Percentiles rank a stretch among this genome's conserved stretches.
Evolutionary conservation across 2,797 vertebrate species (phyloP).

Genomic region (Cebuella pygmaea): DNA sequence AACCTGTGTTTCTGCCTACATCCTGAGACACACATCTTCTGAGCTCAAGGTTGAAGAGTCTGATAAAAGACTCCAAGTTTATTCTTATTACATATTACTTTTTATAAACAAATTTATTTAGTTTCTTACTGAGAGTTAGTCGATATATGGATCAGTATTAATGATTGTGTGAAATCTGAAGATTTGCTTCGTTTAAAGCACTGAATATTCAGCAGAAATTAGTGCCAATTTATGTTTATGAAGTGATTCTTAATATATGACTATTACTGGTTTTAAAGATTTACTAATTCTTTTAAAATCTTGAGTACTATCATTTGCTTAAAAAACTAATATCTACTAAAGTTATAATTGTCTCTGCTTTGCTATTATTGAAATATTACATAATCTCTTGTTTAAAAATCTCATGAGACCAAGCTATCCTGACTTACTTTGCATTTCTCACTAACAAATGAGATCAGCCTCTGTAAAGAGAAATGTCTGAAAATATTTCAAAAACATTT

Average conservation of each 20-base stretch:
- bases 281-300: neutral
- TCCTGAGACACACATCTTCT: neutral
- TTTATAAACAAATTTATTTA: neutral
- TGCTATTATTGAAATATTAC: neutral
- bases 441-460: neutral
- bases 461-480: neutral
- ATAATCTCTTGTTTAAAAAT: neutral
- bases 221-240: neutral
- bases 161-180: neutral
- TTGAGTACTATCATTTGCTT: neutral
- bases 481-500: conserved; percentile 13
- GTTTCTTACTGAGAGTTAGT: neutral
- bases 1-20: neutral
- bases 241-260: neutral
- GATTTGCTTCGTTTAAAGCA: neutral
- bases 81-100: neutral
- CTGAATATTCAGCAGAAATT: neutral
- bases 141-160: neutral
- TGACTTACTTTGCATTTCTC: conserved; percentile 17
- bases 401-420: neutral
- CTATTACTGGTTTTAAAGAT: neutral
- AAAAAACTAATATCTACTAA: neutral
- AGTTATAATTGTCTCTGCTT: neutral
- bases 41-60: neutral
- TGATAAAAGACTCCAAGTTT: neutral